Conservation (phyloP, 2,797 vertebrate species). For the Sebastes itinus region DNA sequence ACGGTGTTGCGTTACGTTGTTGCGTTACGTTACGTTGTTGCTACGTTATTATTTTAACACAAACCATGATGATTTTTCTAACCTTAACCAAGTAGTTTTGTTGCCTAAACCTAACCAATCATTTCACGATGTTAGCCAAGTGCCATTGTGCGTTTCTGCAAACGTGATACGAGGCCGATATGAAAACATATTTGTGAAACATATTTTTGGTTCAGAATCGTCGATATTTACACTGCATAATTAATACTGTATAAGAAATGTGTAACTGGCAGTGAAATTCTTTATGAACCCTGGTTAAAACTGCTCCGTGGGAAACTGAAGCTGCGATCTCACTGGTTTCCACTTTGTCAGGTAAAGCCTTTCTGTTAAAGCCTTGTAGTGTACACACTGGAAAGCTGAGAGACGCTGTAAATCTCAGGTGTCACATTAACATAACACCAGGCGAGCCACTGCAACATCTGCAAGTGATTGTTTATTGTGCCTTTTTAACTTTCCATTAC, state of each 20-base stretch:
- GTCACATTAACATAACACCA: conserved; percentile 28
- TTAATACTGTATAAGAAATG: background rate
- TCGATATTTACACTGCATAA: background rate
- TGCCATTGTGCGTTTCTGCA: too few relatives aligned
- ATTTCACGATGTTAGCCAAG: background rate
- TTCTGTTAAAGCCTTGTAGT: background rate
- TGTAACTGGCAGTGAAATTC: background rate
- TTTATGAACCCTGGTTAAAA: background rate
- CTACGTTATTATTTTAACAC: background rate
- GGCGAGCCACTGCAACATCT: conserved; percentile 24
- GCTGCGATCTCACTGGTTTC: background rate
- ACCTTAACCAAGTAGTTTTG: background rate
- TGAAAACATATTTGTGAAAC: background rate
- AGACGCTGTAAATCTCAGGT: conserved; percentile 27
- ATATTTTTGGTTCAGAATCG: background rate
- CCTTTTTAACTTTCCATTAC: conserved; percentile 48
- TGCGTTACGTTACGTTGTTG: too few relatives aligned
- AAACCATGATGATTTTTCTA: background rate
- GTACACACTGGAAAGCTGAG: background rate
- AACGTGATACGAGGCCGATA: too few relatives aligned
- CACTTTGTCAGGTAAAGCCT: background rate
- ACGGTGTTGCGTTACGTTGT: too few relatives aligned
- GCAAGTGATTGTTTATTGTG: conserved; percentile 22
- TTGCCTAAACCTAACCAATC: background rate
- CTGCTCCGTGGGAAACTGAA: background rate